These are phyloP conservation scores for Gymnothorax javanicus DNA, from an alignment of 2,797 vertebrate genomes.

Conservation along the genomic window DNA sequence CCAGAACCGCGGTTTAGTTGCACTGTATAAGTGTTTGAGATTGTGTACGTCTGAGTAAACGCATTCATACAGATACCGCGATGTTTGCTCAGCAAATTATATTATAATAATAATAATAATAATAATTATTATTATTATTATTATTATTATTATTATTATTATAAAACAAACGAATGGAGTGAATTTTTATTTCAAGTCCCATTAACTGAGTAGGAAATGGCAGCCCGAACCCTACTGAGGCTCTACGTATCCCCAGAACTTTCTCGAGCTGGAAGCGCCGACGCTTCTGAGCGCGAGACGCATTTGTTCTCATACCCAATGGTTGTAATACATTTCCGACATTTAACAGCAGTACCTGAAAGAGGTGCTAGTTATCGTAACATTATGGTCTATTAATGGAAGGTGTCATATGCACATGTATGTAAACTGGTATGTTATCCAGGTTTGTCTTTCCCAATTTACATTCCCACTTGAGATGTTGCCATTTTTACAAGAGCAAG, in stretches of 20 bases:
- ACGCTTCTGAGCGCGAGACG: constrained; percentile 69
- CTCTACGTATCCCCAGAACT: constrained; percentile 43
- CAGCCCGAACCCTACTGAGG: constrained; percentile 40
- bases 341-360: constrained; percentile 75
- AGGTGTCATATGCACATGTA: constrained; percentile 80
- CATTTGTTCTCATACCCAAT: constrained; percentile 71
- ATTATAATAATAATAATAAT: too few species aligned
- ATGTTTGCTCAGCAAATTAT: constrained; percentile 33
- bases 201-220: constrained; percentile 65
- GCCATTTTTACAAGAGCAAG: constrained; percentile 83
- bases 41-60: constrained; percentile 66
- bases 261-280: constrained; percentile 72
- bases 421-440: constrained; percentile 86
- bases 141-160: constrained; percentile 51
- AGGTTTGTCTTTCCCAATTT: constrained; percentile 84
- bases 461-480: constrained; percentile 84
- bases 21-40: constrained; percentile 73
- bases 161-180: constrained; percentile 57
- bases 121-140: constrained; percentile 50
- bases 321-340: constrained; percentile 81
- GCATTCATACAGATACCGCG: constrained; percentile 40
- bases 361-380: constrained; percentile 73
- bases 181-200: constrained; percentile 62
- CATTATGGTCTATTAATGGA: constrained; percentile 81
- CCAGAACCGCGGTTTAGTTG: neutral